Conservation (phyloP, 1,140 invertebrate species). For the Meloidogyne floridensis region DNA sequence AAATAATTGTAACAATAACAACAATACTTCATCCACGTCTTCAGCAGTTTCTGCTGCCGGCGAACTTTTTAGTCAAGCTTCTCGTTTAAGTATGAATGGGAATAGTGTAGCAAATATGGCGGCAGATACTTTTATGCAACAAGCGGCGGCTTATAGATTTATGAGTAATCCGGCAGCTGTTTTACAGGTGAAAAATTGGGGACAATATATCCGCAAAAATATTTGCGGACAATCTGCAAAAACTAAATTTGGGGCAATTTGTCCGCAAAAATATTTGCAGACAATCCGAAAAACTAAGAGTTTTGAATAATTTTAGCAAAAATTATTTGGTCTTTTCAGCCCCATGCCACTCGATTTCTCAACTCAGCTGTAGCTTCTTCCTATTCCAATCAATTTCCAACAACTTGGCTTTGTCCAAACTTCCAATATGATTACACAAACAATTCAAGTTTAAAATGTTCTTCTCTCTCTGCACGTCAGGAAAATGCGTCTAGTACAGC, state of each 20-base stretch:
- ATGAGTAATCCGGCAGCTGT: conserved; percentile 28
- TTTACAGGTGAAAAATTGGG: background rate
- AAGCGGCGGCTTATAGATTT: conserved; percentile 25
- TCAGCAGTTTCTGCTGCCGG: conserved; percentile 17
- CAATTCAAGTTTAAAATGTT: background rate
- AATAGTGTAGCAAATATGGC: background rate
- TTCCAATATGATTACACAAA: conserved; percentile 1
- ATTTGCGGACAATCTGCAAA: background rate
- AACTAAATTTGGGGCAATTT: background rate
- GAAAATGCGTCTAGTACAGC: too few relatives aligned
- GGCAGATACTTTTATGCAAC: conserved; percentile 30
- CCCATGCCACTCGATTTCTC: conserved; percentile 25
- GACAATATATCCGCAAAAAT: conserved; percentile 4
- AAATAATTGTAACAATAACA: background rate
- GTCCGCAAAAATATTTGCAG: conserved; percentile 6
- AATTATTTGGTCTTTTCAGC: background rate
- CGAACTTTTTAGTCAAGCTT: conserved; percentile 24
- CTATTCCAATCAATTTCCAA: conserved; percentile 12
- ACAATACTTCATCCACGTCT: background rate
- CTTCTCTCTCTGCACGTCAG: background rate
- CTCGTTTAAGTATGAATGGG: conserved; percentile 7
- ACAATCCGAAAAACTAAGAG: background rate
- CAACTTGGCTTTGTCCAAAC: background rate
- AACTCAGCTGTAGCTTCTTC: conserved; percentile 22
- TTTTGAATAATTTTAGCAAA: background rate